Percentiles rank a stretch among this genome's conserved stretches.
phyloP scores from a whole-genome alignment of 2,888 invertebrate genomes.

The Siphlonurus alternatus region DNA sequence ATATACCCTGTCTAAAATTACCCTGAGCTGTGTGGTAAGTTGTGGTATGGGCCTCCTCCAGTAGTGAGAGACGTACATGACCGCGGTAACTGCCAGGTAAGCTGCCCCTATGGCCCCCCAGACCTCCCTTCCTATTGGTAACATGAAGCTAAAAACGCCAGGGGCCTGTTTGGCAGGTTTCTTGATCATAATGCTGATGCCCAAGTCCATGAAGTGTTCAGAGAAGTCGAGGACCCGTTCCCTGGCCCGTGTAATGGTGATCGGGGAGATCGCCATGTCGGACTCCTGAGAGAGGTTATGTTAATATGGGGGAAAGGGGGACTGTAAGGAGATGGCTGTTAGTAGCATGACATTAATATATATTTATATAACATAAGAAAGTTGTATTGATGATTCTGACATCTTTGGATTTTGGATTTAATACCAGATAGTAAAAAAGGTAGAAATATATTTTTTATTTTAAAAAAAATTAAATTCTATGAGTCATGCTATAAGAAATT shows the following conservation, averaged over 20 bases:
- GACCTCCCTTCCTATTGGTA: constrained; percentile 91
- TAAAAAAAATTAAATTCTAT: neutral
- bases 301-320: neutral
- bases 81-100: neutral
- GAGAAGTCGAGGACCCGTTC: constrained; percentile 94
- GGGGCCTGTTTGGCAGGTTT: constrained; percentile 80
- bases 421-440: neutral
- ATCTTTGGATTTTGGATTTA: neutral
- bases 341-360: neutral
- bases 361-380: too few relatives aligned
- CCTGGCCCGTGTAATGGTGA: constrained; percentile 89
- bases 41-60: neutral
- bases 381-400: neutral
- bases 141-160: constrained; percentile 93
- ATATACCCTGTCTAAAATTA: neutral
- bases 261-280: constrained; percentile 85
- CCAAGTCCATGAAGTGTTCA: constrained; percentile 93
- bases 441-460: neutral
- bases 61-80: neutral
- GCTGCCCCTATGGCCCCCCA: constrained; percentile 40
- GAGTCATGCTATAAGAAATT: too few relatives aligned
- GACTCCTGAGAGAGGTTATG: constrained; percentile 54
- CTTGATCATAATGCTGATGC: constrained; percentile 89
- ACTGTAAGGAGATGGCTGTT: neutral
- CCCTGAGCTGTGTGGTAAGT: neutral